Evolutionary conservation across 1,140 invertebrate genomes (phyloP).

Genomic region (Nymphalis io): DNA sequence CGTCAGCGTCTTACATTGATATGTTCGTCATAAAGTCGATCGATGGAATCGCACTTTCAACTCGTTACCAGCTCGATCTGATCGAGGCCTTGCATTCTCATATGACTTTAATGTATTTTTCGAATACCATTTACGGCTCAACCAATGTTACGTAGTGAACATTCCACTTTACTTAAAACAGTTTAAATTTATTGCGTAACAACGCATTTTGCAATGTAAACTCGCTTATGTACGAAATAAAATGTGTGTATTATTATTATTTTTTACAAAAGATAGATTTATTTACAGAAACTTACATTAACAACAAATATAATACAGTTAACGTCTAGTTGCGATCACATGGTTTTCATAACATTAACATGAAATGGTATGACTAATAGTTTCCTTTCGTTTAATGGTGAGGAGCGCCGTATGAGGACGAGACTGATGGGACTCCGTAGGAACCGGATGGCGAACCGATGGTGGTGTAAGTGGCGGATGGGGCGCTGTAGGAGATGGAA

Average conservation of each 20-base stretch:
- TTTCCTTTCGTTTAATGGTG: constrained; percentile 68
- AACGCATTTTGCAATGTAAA: constrained; percentile 20
- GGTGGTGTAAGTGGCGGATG: constrained; percentile 64
- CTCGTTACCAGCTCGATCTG: constrained; percentile 11
- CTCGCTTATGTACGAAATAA: constrained; percentile 13
- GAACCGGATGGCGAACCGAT: constrained; percentile 76
- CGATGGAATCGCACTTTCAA: constrained; percentile 25
- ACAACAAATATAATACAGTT: constrained; percentile 77
- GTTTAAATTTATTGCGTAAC: constrained; percentile 35
- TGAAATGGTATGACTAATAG: constrained; percentile 67
- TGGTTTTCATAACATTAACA: constrained; percentile 60
- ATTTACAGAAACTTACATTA: constrained; percentile 78
- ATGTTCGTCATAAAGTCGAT: constrained; percentile 41
- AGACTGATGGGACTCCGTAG: constrained; percentile 74
- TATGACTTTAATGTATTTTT: constrained; percentile 27
- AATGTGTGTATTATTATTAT: constrained; percentile 5
- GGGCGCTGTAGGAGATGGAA: constrained; percentile 58
- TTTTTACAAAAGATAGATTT: constrained; percentile 67
- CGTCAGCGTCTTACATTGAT: constrained; percentile 34
- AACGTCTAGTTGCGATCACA: constrained; percentile 70
- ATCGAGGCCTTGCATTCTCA: constrained; percentile 20
- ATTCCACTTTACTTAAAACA: constrained; percentile 41
- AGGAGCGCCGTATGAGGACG: constrained; percentile 73
- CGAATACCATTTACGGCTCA: constrained; percentile 32
- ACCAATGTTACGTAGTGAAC: constrained; percentile 34